These are phyloP conservation scores for Pectinophora gossypiella DNA, from an alignment of 1,140 invertebrate genomes.

Conservation along the genomic window DNA sequence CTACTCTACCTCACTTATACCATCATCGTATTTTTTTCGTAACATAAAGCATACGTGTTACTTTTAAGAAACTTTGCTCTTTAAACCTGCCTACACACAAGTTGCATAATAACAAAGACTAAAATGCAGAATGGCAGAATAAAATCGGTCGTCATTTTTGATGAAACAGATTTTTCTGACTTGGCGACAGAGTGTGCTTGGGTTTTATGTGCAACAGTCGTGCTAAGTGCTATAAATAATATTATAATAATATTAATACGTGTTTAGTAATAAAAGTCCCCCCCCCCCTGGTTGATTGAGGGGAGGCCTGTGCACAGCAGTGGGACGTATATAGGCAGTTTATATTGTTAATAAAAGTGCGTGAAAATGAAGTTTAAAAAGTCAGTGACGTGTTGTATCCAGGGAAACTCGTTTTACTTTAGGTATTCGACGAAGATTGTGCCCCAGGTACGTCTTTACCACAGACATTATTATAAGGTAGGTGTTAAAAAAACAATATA, in stretches of 20 bases:
- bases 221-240: neutral
- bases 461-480: too few relatives aligned
- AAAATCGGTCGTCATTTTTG: constrained; percentile 3
- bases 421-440: constrained; percentile 50
- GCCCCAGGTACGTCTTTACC: neutral
- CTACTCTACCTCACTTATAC: too few relatives aligned
- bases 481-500: too few relatives aligned
- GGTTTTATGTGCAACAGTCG: neutral
- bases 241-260: too few relatives aligned
- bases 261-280: neutral
- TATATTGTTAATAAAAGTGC: constrained; percentile 1
- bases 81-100: too few relatives aligned
- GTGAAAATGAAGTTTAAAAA: constrained; percentile 61
- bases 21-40: too few relatives aligned
- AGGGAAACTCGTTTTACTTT: constrained; percentile 47
- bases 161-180: neutral
- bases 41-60: too few relatives aligned
- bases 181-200: neutral
- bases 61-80: too few relatives aligned
- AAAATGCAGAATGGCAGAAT: neutral
- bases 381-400: constrained; percentile 58
- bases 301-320: too few relatives aligned
- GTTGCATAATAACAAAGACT: neutral
- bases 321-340: constrained; percentile 11
- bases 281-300: too few relatives aligned